phyloP scores from a whole-genome alignment of 2,113 vertebrate genomes.

The Thryonomys swinderianus region DNA sequence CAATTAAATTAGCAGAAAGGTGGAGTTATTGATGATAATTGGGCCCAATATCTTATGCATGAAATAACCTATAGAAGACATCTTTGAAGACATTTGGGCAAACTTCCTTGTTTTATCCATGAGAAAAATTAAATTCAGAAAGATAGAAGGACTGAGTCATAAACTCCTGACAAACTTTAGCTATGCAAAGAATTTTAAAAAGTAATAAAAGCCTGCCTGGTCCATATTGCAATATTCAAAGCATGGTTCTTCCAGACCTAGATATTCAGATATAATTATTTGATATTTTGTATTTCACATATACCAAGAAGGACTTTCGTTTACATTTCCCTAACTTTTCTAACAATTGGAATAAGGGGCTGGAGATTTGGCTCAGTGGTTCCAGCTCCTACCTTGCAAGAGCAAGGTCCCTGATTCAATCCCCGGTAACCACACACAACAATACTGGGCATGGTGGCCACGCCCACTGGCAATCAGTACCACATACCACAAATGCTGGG shows the following conservation, averaged over 20 bases:
- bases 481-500: too few species aligned
- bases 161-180: background rate
- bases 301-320: conserved; percentile 57
- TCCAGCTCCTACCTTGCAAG: too few species aligned
- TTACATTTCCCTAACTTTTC: conserved; percentile 57
- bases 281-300: conserved; percentile 48
- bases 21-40: conserved; percentile 45
- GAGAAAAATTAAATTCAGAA: conserved; percentile 39
- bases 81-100: conserved; percentile 43
- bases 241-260: background rate
- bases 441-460: too few species aligned
- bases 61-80: conserved; percentile 62
- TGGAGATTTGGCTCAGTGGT: too few species aligned
- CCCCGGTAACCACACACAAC: too few species aligned
- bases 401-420: too few species aligned
- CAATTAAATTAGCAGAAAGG: conserved; percentile 5
- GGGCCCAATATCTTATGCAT: background rate
- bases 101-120: conserved; percentile 48
- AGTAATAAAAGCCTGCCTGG: background rate
- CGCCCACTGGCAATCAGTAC: too few species aligned
- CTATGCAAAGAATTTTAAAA: conserved; percentile 4
- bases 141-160: background rate
- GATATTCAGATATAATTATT: background rate
- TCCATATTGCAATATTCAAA: background rate
- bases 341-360: conserved; percentile 31